Evolutionary conservation across 1,140 invertebrate species (phyloP).

Genomic region (Megalonaias nervosa): DNA sequence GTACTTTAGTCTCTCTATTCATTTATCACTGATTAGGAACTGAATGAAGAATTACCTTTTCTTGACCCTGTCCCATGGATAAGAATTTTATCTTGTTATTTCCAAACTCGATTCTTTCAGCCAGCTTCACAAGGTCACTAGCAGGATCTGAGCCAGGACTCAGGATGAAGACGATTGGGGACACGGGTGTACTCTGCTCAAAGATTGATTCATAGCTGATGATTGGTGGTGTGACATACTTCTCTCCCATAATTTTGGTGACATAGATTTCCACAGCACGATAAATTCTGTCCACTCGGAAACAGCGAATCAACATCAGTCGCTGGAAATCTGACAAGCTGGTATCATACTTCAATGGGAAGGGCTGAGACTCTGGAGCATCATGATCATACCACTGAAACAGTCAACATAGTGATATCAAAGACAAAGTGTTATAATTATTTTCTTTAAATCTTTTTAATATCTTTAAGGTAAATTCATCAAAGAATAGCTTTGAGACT

Average conservation of each 20-base stretch:
- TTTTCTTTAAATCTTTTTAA: no score
- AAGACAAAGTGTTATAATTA: no score
- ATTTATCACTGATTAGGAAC: no score
- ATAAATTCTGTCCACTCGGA: conserved; percentile 89
- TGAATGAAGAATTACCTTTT: conserved; percentile 74
- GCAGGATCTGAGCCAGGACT: conserved; percentile 92
- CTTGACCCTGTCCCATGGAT: conserved; percentile 91
- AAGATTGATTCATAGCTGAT: conserved; percentile 86
- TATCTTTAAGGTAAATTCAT: no score
- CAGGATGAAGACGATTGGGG: conserved; percentile 89
- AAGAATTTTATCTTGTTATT: conserved; percentile 85
- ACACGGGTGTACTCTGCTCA: conserved; percentile 84
- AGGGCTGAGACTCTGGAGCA: conserved; percentile 79
- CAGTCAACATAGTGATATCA: neutral
- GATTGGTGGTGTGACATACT: conserved; percentile 87
- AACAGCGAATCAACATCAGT: conserved; percentile 88
- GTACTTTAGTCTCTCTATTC: no score
- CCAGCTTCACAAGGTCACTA: conserved; percentile 89
- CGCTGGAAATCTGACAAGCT: conserved; percentile 79
- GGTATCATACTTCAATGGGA: conserved; percentile 80
- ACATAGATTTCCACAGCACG: conserved; percentile 85
- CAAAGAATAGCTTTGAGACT: no score
- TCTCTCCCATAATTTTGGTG: conserved; percentile 84
- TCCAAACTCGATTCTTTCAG: conserved; percentile 80
- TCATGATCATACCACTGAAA: conserved; percentile 88